phyloP scores from a whole-genome alignment of 2,888 invertebrate species.

The Drosophila atripex region DNA sequence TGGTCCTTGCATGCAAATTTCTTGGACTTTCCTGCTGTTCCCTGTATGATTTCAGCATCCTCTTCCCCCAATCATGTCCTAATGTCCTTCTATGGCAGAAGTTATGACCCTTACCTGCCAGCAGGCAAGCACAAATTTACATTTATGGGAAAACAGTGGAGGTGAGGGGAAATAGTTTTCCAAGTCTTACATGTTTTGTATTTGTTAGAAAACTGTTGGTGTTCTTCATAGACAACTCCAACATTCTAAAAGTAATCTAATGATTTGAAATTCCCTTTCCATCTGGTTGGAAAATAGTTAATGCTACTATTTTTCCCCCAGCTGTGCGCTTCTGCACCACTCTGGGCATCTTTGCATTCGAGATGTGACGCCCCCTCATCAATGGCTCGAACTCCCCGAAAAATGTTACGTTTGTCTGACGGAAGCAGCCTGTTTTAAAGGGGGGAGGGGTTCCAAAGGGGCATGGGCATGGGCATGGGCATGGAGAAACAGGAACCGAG shows the following conservation, averaged over 20 bases:
- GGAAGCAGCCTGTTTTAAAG: constrained; percentile 27
- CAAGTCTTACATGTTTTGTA: background rate
- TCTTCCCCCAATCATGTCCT: constrained; percentile 49
- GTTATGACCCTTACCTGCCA: constrained; percentile 67
- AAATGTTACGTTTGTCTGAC: constrained; percentile 39
- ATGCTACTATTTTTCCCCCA: background rate
- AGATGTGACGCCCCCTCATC: constrained; percentile 36
- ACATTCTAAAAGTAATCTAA: background rate
- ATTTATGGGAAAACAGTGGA: constrained; percentile 1
- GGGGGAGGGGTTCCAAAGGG: background rate
- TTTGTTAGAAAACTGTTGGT: background rate
- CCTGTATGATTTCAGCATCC: constrained; percentile 32
- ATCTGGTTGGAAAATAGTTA: background rate
- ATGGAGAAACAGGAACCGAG: constrained; percentile 12
- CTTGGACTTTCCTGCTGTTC: constrained; percentile 27
- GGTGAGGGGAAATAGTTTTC: background rate
- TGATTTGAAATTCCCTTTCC: background rate
- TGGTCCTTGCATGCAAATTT: constrained; percentile 38
- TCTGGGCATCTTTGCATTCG: constrained; percentile 18
- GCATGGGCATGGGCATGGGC: background rate
- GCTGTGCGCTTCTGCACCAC: background rate
- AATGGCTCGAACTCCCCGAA: constrained; percentile 38
- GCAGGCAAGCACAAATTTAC: constrained; percentile 16
- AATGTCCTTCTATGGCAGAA: constrained; percentile 65
- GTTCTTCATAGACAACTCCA: background rate